These are phyloP conservation scores for Yponomeuta evonymella DNA, from an alignment of 2,888 invertebrate genomes.

Conservation along the genomic window DNA sequence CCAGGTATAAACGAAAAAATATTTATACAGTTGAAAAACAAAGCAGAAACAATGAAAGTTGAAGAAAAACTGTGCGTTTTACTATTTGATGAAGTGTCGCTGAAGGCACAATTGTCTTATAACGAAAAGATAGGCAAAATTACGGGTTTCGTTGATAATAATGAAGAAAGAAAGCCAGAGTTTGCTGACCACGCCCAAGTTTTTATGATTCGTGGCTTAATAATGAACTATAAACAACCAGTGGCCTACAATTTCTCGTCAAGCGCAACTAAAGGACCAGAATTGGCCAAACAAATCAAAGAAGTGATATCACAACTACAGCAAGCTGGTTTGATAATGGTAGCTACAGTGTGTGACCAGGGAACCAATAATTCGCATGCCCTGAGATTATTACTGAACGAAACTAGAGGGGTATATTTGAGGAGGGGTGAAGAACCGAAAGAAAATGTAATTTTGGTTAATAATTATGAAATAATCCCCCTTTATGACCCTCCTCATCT, in stretches of 20 bases:
- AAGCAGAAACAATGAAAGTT: background rate
- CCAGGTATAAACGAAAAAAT: background rate
- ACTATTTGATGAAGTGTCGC: slow-evolving; percentile 5
- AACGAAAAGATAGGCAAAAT: slow-evolving; percentile 3
- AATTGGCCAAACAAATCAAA: slow-evolving; percentile 27
- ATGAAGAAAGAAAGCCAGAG: background rate
- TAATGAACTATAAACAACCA: slow-evolving; percentile 22
- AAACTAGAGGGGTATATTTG: slow-evolving; percentile 22
- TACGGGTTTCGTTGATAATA: background rate
- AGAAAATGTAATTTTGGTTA: slow-evolving; percentile 9
- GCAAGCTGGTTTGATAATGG: slow-evolving; percentile 25
- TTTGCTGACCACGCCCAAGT: slow-evolving; percentile 10
- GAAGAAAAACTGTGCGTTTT: background rate
- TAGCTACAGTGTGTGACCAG: slow-evolving; percentile 30
- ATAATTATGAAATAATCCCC: slow-evolving; percentile 15
- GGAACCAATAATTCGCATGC: slow-evolving; percentile 26
- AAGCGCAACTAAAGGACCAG: slow-evolving; percentile 26
- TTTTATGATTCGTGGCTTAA: slow-evolving; percentile 5
- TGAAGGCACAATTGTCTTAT: slow-evolving; percentile 2
- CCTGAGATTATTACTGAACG: slow-evolving; percentile 26
- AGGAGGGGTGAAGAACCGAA: slow-evolving; percentile 15
- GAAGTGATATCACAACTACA: slow-evolving; percentile 19
- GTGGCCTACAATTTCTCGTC: slow-evolving; percentile 26
- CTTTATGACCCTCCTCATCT: slow-evolving; percentile 21
- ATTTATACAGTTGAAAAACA: background rate